phyloP scores from a whole-genome alignment of 1,140 invertebrate species.

The Papilio xuthus region DNA sequence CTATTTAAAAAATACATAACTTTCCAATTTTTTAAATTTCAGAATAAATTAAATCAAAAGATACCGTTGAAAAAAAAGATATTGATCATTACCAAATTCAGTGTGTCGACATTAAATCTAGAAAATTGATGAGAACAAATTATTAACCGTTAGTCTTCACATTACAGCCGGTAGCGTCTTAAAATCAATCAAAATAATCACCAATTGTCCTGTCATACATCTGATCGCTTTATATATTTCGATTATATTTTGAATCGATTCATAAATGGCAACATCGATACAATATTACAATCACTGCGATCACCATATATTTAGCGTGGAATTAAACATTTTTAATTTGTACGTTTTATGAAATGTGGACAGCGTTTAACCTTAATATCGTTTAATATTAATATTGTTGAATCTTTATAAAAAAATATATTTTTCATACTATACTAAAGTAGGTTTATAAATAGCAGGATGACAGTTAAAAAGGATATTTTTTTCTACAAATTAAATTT shows the following conservation, averaged over 20 bases:
- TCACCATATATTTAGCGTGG: background rate
- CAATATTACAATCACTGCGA: background rate
- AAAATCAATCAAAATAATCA: conserved; percentile 64
- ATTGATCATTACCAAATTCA: background rate
- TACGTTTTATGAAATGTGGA: background rate
- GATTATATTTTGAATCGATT: conserved; percentile 33
- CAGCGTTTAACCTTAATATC: no score
- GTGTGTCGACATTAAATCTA: background rate
- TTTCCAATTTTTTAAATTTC: background rate
- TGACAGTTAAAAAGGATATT: no score
- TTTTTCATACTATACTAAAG: no score
- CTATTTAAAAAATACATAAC: background rate
- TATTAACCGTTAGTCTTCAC: conserved; percentile 15
- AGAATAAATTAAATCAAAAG: background rate
- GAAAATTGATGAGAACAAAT: conserved; percentile 18
- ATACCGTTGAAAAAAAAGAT: background rate
- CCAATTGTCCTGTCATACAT: conserved; percentile 57
- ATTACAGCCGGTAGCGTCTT: conserved; percentile 42
- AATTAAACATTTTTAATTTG: background rate
- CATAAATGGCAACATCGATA: conserved; percentile 29
- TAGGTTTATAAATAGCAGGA: no score
- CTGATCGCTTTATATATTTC: conserved; percentile 26
- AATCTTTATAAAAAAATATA: no score
- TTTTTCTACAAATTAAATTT: no score
- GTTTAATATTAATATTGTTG: no score